Conservation (phyloP, 2,797 vertebrate genomes). For the Pangasius larnaudii region DNA sequence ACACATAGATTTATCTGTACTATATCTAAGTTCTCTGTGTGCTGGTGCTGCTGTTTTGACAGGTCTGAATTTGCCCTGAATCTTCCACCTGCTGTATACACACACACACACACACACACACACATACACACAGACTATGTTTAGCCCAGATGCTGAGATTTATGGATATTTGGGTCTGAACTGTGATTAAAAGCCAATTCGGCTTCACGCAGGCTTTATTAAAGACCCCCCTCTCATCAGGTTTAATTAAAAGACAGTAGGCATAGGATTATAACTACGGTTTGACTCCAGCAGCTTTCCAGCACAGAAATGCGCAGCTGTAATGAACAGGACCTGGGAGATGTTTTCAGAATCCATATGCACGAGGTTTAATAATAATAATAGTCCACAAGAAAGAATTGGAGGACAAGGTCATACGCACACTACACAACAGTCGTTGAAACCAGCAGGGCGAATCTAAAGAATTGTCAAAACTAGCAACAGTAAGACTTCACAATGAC, state of each 20-base stretch:
- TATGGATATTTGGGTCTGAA: neutral
- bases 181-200: constrained; percentile 29
- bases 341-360: neutral
- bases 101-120: neutral
- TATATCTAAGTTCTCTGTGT: constrained; percentile 4
- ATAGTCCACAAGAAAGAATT: neutral
- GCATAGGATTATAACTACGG: neutral
- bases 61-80: neutral
- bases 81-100: neutral
- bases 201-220: neutral
- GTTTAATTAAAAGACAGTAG: constrained; percentile 22
- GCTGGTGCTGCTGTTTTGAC: neutral
- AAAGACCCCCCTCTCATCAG: neutral
- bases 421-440: no score
- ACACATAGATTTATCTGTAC: neutral
- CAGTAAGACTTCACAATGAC: neutral
- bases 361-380: neutral
- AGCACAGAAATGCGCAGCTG: neutral
- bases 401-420: neutral
- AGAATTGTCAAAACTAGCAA: neutral
- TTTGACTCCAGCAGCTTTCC: neutral
- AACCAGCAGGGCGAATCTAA: neutral
- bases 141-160: neutral
- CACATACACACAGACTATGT: neutral
- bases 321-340: neutral